Evolutionary conservation across 2,888 invertebrate species (phyloP), one percentile per base, ranked within the genome.

Genomic region (Coenonympha glycerion): DNA sequence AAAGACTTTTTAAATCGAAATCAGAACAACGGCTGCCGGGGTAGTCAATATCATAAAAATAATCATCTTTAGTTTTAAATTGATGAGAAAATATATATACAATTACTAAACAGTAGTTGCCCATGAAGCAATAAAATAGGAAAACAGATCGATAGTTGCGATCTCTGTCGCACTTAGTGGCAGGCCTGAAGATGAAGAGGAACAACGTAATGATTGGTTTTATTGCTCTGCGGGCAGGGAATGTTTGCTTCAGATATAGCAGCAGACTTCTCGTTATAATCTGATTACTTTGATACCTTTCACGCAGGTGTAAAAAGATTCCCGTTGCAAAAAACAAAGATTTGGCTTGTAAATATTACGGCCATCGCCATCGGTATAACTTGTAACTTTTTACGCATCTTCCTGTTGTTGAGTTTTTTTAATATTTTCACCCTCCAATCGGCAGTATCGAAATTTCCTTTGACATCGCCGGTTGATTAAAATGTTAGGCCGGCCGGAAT

Each of bases 391-490:
- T 49, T 52, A 55, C 37, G 47, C 37, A 34, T 11, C 37, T 46
- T 26, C 41, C 49, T 52, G 19, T 46, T 33, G 19, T 34, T 30
- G 37, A 28, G n/a, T 49, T 28, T 22, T 46, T 28, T 18, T 36
- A 6, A 28, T 36, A 26, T 46, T 24, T 34, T 37, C 39, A 1
- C 19, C 9, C 16, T 40, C 5, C 13, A 40, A 34, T 41, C 33
- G 8, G 18, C 18, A 13, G 9, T 26, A 44, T 34, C 21, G 26
- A 36, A 53, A 31, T 49, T 33, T 28, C 34, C 22, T 49, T 16
- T n/a, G 34, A 49, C 34, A 44, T 18, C 41, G 28, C 37, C 16
- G 48, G 52, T 55, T 55, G 48, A 57, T 55, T 55, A 55, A 50
- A 57, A 52, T 15, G 33, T 50, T 46, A 31, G 31, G 31, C 30